phyloP scores from a whole-genome alignment of 2,888 invertebrate species.

The Machimus atricapillus region DNA sequence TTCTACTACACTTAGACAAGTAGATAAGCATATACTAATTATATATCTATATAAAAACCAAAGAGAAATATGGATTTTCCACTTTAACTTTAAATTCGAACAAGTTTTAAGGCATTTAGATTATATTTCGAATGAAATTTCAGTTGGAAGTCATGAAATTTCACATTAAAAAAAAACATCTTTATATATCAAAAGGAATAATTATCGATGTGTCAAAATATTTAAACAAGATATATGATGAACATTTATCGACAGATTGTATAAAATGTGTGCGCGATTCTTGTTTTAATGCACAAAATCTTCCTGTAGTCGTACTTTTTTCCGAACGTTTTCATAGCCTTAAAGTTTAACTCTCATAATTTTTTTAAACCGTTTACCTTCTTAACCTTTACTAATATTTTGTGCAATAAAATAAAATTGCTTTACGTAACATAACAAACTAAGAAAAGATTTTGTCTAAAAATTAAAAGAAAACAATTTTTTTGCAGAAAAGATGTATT shows the following conservation, averaged over 20 bases:
- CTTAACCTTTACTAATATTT: slow-evolving; percentile 19
- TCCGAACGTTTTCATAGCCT: neutral
- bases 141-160: slow-evolving; percentile 45
- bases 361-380: neutral
- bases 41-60: neutral
- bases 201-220: slow-evolving; percentile 33
- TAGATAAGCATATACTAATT: slow-evolving; percentile 23
- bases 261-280: slow-evolving; percentile 34
- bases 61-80: slow-evolving; percentile 17
- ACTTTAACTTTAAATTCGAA: slow-evolving; percentile 28
- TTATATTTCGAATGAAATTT: slow-evolving; percentile 34
- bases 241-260: slow-evolving; percentile 18
- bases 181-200: slow-evolving; percentile 15
- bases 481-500: slow-evolving; percentile 12
- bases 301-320: neutral
- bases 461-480: neutral
- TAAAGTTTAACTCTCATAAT: neutral
- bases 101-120: slow-evolving; percentile 10
- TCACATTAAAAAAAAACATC: slow-evolving; percentile 1
- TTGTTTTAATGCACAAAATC: slow-evolving; percentile 40
- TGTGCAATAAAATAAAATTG: slow-evolving; percentile 37
- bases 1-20: neutral
- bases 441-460: neutral
- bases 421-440: neutral
- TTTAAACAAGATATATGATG: slow-evolving; percentile 27